Conservation (phyloP, 2,888 invertebrate species). For the Anticlea derivata region DNA sequence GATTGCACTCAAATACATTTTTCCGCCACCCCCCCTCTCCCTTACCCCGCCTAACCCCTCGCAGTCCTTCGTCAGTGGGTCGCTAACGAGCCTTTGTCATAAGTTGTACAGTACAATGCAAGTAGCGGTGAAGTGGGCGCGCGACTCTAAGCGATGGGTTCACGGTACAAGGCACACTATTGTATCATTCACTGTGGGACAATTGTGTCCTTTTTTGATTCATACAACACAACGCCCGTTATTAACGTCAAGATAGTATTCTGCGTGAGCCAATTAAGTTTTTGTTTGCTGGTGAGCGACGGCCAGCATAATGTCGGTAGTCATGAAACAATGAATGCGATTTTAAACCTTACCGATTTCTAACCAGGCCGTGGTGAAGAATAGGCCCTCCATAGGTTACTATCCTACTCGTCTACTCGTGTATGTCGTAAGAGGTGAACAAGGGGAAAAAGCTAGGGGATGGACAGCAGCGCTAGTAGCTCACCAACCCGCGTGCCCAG, state of each 20-base stretch:
- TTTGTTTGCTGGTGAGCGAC: background rate
- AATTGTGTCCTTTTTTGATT: conserved; percentile 8
- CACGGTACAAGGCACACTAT: conserved; percentile 14
- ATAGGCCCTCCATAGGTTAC: too few relatives aligned
- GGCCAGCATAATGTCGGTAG: too few relatives aligned
- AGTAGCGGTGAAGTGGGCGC: conserved; percentile 19
- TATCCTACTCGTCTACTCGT: too few relatives aligned
- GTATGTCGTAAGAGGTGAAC: too few relatives aligned
- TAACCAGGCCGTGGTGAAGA: too few relatives aligned
- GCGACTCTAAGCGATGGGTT: conserved; percentile 9
- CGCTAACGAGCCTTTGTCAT: conserved; percentile 41
- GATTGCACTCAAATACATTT: conserved; percentile 48
- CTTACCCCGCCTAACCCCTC: conserved; percentile 10
- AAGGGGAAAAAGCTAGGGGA: too few relatives aligned
- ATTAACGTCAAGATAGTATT: conserved; percentile 6
- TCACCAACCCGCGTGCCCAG: too few relatives aligned
- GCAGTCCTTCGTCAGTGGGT: conserved; percentile 27
- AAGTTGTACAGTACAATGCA: conserved; percentile 29
- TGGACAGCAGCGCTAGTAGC: too few relatives aligned
- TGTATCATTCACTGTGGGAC: background rate
- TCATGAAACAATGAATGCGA: too few relatives aligned
- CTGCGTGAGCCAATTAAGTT: conserved; percentile 7
- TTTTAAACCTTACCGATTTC: background rate
- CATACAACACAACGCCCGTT: conserved; percentile 4
- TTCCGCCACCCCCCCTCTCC: conserved; percentile 27